These are phyloP conservation scores for Himalopsyche japonica DNA, from an alignment of 2,888 invertebrate species.

Conservation along the genomic window DNA sequence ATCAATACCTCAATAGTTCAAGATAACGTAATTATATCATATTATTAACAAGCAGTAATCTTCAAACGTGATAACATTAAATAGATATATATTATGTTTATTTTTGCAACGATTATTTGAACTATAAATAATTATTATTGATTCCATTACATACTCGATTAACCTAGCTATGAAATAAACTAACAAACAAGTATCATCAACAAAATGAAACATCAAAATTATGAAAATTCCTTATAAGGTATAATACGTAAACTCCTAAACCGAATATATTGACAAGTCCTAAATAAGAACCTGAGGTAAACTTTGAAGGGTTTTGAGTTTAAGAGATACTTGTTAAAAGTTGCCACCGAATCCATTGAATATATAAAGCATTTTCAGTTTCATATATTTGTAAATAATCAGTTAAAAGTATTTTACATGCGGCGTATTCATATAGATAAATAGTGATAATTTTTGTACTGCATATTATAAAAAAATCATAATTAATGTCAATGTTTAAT, in stretches of 20 bases:
- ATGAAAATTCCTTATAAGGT: neutral
- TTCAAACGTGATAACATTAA: neutral
- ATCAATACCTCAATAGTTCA: neutral
- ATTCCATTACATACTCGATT: neutral
- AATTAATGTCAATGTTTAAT: too few species aligned
- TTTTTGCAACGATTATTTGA: neutral
- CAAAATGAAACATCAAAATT: neutral
- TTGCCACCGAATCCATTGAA: too few species aligned
- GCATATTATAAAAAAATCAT: too few species aligned
- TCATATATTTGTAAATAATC: too few species aligned
- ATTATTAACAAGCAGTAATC: neutral
- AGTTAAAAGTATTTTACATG: too few species aligned
- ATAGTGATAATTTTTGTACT: too few species aligned
- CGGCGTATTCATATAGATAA: too few species aligned
- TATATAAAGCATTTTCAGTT: too few species aligned
- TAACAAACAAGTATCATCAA: neutral
- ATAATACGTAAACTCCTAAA: neutral
- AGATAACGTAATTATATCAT: neutral
- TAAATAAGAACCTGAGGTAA: too few species aligned
- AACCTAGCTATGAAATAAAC: neutral
- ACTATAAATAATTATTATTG: neutral
- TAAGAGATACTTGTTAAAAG: too few species aligned
- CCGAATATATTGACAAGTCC: too few species aligned
- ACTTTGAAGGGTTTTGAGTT: too few species aligned
- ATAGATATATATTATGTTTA: neutral